Conservation (phyloP, 2,888 invertebrate genomes). For the Zelleria hepariella region DNA sequence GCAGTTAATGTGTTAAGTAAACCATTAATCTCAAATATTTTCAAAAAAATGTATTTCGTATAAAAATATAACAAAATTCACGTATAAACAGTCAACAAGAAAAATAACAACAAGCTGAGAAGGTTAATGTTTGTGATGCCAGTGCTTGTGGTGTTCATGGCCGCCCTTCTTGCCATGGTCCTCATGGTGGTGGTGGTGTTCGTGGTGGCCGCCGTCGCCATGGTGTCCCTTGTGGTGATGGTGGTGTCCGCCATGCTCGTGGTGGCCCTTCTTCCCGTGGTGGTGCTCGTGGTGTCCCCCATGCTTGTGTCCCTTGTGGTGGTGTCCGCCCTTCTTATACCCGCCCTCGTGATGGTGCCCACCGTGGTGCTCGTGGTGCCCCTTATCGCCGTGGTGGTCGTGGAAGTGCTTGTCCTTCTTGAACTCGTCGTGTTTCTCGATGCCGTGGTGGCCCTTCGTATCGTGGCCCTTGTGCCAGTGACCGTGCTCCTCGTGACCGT, state of each 20-base stretch:
- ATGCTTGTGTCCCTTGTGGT: conserved; percentile 85
- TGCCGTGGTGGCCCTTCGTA: conserved; percentile 86
- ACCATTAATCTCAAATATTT: not conserved
- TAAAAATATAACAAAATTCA: conserved; percentile 35
- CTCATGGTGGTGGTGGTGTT: conserved; percentile 80
- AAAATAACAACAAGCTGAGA: conserved; percentile 26
- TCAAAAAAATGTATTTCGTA: conserved; percentile 5
- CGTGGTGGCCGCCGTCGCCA: conserved; percentile 81
- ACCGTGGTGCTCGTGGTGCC: conserved; percentile 83
- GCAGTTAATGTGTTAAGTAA: not conserved
- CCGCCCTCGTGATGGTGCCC: conserved; percentile 82
- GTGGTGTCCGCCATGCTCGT: conserved; percentile 82
- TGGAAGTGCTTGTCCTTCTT: conserved; percentile 89
- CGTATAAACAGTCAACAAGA: conserved; percentile 31
- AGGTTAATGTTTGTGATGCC: conserved; percentile 74
- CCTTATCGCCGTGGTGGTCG: conserved; percentile 85
- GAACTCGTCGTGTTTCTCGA: conserved; percentile 86
- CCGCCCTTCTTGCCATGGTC: conserved; percentile 85
- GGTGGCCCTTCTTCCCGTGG: conserved; percentile 83
- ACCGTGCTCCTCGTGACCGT: conserved; percentile 69
- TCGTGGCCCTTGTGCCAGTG: conserved; percentile 86
- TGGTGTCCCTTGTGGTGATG: conserved; percentile 85
- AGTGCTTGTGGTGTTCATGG: conserved; percentile 83
- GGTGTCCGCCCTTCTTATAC: conserved; percentile 84
- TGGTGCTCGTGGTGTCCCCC: conserved; percentile 82